These are phyloP conservation scores for Oxygymnocypris stewartii DNA, from an alignment of 2,113 vertebrate genomes.

Conservation along the genomic window DNA sequence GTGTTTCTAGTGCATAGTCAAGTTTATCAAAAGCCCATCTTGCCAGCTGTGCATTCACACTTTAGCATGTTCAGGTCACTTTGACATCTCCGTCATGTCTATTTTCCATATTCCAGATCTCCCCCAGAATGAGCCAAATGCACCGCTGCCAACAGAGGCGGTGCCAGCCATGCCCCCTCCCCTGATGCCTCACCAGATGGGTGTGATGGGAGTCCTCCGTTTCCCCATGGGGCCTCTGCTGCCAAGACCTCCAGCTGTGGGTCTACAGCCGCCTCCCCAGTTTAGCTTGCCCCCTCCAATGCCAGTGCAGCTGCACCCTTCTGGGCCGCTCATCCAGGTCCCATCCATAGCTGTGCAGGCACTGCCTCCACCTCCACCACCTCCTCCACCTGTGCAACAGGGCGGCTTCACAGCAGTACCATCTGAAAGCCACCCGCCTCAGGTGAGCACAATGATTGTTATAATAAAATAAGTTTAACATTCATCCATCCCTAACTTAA, in stretches of 20 bases:
- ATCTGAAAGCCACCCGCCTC: constrained; percentile 80
- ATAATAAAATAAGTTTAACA: too few relatives aligned
- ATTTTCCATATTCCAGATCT: constrained; percentile 75
- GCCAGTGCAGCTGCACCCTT: constrained; percentile 86
- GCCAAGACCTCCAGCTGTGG: constrained; percentile 79
- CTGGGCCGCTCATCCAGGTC: constrained; percentile 86
- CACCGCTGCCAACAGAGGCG: constrained; percentile 80
- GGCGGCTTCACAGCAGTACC: constrained; percentile 80
- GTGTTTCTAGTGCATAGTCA: too few relatives aligned
- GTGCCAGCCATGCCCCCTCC: constrained; percentile 78
- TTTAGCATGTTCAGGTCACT: background rate
- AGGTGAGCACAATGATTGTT: constrained; percentile 72
- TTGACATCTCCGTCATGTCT: background rate
- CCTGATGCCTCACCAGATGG: constrained; percentile 81
- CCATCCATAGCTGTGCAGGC: constrained; percentile 85
- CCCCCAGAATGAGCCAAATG: constrained; percentile 79
- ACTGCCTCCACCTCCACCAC: constrained; percentile 91
- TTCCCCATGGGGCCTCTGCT: constrained; percentile 69
- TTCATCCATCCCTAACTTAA: too few relatives aligned
- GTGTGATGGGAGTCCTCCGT: constrained; percentile 67
- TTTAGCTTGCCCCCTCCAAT: constrained; percentile 83
- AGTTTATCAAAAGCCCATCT: background rate
- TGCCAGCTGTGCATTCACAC: background rate
- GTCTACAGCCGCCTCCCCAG: constrained; percentile 79
- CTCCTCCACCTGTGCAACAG: constrained; percentile 92